Conservation (phyloP, 2,888 invertebrate species). For the Falcaria lacertinaria region DNA sequence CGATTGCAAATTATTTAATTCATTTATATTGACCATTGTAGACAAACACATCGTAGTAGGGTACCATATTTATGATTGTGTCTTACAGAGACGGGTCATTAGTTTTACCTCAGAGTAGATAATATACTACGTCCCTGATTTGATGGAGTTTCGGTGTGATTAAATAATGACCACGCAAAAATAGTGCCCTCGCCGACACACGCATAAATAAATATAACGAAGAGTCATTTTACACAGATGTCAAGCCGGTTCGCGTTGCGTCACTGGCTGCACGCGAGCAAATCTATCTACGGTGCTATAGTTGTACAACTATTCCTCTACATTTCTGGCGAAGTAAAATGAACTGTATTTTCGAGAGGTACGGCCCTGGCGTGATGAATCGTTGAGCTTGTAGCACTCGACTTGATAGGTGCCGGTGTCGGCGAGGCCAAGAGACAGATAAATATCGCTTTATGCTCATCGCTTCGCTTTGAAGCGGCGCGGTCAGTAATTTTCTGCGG, state of each 20-base stretch:
- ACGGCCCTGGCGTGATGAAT: constrained; percentile 8
- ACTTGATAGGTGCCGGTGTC: constrained; percentile 45
- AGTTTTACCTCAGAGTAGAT: too few relatives aligned
- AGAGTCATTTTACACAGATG: constrained; percentile 18
- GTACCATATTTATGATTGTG: too few relatives aligned
- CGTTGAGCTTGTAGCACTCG: constrained; percentile 23
- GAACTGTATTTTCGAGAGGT: constrained; percentile 17
- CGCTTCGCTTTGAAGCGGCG: constrained; percentile 50
- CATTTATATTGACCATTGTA: too few relatives aligned
- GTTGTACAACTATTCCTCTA: constrained; percentile 13
- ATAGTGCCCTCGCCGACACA: constrained; percentile 1
- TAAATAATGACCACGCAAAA: constrained; percentile 1
- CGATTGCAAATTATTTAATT: too few relatives aligned
- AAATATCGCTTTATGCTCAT: constrained; percentile 40
- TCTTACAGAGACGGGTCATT: too few relatives aligned
- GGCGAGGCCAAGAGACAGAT: constrained; percentile 51
- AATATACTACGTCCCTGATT: constrained; percentile 11
- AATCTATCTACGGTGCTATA: constrained; percentile 42
- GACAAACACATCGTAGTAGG: too few relatives aligned
- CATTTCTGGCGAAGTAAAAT: constrained; percentile 14
- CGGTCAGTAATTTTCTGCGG: constrained; percentile 44
- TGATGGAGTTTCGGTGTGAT: constrained; percentile 21
- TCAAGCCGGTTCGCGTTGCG: constrained; percentile 44
- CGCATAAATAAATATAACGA: constrained; percentile 7
- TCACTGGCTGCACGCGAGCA: constrained; percentile 48